phyloP scores from a whole-genome alignment of 2,113 vertebrate species.

The Archilochus colubris region DNA sequence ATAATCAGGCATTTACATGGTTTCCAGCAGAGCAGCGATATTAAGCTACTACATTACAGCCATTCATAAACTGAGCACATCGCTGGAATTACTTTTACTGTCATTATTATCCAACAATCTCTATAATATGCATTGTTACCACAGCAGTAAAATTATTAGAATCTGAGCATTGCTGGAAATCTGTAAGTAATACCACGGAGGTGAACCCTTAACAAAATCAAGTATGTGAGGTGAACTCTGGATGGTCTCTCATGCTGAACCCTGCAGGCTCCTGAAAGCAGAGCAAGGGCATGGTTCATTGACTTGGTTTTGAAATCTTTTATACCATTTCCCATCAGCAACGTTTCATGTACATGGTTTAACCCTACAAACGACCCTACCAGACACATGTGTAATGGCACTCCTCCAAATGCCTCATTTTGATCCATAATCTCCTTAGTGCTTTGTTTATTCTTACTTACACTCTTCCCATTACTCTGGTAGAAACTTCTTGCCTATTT shows the following conservation, averaged over 20 bases:
- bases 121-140: not conserved
- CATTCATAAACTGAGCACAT: conserved; percentile 48
- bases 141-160: not conserved
- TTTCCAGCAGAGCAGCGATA: conserved; percentile 69
- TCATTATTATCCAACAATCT: conserved; percentile 51
- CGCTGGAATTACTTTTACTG: conserved; percentile 47
- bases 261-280: not conserved
- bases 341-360: not conserved
- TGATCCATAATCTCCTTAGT: not conserved
- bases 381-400: rapidly evolving
- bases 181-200: conserved; percentile 13
- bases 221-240: not conserved
- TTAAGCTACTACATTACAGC: conserved; percentile 63
- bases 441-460: not conserved
- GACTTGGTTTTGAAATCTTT: not conserved
- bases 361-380: not conserved
- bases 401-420: not conserved
- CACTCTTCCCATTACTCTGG: not conserved
- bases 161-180: not conserved
- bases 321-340: not conserved
- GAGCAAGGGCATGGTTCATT: not conserved
- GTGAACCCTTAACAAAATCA: not conserved
- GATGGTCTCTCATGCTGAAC: not conserved
- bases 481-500: not conserved
- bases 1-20: conserved; percentile 67